These are phyloP conservation scores for Brachionus koreanus DNA, from an alignment of 1,140 invertebrate genomes.

Conservation along the genomic window DNA sequence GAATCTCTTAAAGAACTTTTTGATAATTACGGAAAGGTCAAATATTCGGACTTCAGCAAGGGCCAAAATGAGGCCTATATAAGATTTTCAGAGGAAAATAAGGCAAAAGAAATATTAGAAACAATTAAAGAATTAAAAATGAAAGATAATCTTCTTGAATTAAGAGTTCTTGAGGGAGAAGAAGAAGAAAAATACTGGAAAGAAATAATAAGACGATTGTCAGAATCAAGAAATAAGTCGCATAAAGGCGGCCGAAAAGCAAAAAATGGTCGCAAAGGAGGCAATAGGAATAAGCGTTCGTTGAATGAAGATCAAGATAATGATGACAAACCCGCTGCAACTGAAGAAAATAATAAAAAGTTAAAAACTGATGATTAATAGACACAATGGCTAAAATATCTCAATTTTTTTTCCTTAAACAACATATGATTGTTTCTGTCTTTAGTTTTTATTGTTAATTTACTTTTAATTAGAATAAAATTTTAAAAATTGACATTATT, in stretches of 20 bases:
- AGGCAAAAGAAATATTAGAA: slow-evolving; percentile 26
- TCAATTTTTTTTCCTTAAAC: not conserved
- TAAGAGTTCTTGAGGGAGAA: slow-evolving; percentile 37
- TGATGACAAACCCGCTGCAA: not conserved
- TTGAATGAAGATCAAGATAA: not conserved
- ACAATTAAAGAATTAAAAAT: not conserved
- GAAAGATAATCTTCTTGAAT: not conserved
- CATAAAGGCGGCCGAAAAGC: not conserved
- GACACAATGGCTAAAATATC: not conserved
- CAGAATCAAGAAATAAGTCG: not conserved
- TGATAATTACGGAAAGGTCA: not conserved
- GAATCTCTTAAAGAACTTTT: slow-evolving; percentile 43
- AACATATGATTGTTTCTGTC: not conserved
- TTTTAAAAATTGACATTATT: not conserved
- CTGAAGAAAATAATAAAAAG: not conserved
- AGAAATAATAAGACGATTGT: slow-evolving; percentile 1
- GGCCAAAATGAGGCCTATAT: slow-evolving; percentile 37
- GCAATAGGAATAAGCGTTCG: slow-evolving; percentile 21
- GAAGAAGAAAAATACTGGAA: slow-evolving; percentile 41
- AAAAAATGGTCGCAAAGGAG: not conserved
- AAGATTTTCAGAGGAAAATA: slow-evolving; percentile 30
- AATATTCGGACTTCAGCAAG: slow-evolving; percentile 25
- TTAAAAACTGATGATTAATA: slow-evolving; percentile 1
- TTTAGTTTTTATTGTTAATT: slow-evolving; percentile 11
- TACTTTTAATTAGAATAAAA: not conserved